Evolutionary conservation across 2,888 invertebrate species (phyloP).

Genomic region (Hirtodrosophila cameraria): DNA sequence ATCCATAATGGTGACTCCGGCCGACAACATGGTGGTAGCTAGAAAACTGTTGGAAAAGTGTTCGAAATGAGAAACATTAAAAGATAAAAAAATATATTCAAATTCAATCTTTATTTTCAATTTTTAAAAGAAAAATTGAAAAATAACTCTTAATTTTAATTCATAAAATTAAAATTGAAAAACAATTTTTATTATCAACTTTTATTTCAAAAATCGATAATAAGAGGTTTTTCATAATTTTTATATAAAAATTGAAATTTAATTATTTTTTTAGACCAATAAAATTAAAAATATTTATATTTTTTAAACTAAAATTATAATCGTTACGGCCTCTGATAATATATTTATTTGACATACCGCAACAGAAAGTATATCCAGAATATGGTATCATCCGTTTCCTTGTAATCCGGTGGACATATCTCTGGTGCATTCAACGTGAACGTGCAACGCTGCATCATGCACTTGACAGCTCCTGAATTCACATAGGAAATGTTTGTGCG

Average conservation of each 20-base stretch:
- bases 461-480: slow-evolving; percentile 87
- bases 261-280: too few species aligned
- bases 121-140: too few species aligned
- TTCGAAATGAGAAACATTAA: not conserved
- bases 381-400: slow-evolving; percentile 90
- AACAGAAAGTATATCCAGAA: slow-evolving; percentile 94
- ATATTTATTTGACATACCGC: slow-evolving; percentile 66
- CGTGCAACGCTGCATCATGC: slow-evolving; percentile 91
- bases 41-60: slow-evolving; percentile 86
- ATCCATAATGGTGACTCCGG: slow-evolving; percentile 95
- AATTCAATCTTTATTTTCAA: too few species aligned
- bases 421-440: slow-evolving; percentile 91
- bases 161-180: too few species aligned
- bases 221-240: too few species aligned
- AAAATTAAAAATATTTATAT: too few species aligned
- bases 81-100: not conserved
- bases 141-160: too few species aligned
- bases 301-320: too few species aligned
- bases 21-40: slow-evolving; percentile 92
- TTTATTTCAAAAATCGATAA: too few species aligned
- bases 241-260: too few species aligned
- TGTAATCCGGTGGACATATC: slow-evolving; percentile 91
- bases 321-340: too few species aligned
- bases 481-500: slow-evolving; percentile 88
- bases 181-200: too few species aligned